phyloP scores from a whole-genome alignment of 2,113 vertebrate species.

The Brachyhypopomus occidentalis region DNA sequence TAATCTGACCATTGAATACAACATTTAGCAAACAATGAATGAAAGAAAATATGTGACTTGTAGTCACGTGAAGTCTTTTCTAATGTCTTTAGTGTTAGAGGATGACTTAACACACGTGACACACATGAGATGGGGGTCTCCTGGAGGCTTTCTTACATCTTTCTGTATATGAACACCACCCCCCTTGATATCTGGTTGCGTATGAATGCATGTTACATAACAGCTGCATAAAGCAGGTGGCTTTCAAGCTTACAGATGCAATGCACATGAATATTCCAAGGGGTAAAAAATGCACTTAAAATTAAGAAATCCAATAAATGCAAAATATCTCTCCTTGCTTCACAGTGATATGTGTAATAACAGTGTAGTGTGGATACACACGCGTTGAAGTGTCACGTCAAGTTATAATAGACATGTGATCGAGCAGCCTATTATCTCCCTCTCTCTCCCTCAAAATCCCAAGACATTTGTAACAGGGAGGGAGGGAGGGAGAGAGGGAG shows the following conservation, averaged over 20 bases:
- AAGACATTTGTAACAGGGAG: not conserved
- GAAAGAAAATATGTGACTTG: not conserved
- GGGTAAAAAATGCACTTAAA: not conserved
- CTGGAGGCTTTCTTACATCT: not conserved
- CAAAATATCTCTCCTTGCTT: not conserved
- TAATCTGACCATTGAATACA: too few species aligned
- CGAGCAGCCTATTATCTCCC: slow-evolving; percentile 16
- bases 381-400: not conserved
- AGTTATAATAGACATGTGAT: slow-evolving; percentile 35
- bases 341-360: slow-evolving; percentile 15
- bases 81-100: not conserved
- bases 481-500: not conserved
- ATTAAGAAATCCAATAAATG: slow-evolving; percentile 7
- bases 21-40: not conserved
- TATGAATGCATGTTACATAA: slow-evolving; percentile 19
- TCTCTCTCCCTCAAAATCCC: not conserved
- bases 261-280: not conserved
- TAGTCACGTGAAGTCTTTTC: not conserved
- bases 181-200: not conserved
- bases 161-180: not conserved
- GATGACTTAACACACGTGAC: not conserved
- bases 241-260: not conserved
- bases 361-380: not conserved
- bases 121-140: not conserved
- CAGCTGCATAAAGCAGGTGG: not conserved